A percentile compares a stretch with the other conserved stretches of the same genome.
These are phyloP conservation scores for Muricea muricata DNA, from an alignment of 92 coral and sea anemone species.

Conservation along the genomic window DNA sequence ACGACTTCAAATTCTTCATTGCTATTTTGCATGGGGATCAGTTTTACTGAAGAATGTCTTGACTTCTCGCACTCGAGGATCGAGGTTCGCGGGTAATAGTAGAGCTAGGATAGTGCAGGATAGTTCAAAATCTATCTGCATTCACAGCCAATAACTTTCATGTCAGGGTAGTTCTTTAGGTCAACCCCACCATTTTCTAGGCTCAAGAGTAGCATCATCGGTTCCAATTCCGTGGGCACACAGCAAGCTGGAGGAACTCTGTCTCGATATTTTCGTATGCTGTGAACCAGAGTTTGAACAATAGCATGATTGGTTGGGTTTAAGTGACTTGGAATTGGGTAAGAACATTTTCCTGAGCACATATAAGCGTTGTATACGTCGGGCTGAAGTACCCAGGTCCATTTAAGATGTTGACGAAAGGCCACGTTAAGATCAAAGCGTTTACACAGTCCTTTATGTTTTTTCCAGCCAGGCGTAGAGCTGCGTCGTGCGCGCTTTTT, in stretches of 20 bases:
- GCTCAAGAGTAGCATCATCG: slow-evolving; percentile 73
- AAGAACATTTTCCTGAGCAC: slow-evolving; percentile 86
- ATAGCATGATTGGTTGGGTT: slow-evolving; percentile 97
- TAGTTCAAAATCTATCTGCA: slow-evolving; percentile 67
- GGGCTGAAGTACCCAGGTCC: slow-evolving; percentile 90
- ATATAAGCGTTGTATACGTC: slow-evolving; percentile 75
- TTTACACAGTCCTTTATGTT: slow-evolving; percentile 47
- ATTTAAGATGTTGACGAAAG: slow-evolving; percentile 80
- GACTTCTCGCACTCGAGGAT: neutral
- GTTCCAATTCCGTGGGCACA: slow-evolving; percentile 77
- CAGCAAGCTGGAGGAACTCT: slow-evolving; percentile 87
- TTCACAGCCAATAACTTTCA: slow-evolving; percentile 94
- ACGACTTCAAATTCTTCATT: neutral
- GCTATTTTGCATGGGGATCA: neutral
- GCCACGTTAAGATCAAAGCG: slow-evolving; percentile 80
- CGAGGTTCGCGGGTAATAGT: neutral
- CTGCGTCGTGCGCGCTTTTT: slow-evolving; percentile 75
- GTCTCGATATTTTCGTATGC: slow-evolving; percentile 47
- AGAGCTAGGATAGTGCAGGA: neutral
- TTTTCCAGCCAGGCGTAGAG: neutral
- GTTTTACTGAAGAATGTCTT: neutral
- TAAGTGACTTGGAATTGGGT: slow-evolving; percentile 85
- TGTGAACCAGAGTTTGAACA: slow-evolving; percentile 89
- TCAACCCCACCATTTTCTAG: slow-evolving; percentile 62
- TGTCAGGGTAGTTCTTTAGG: slow-evolving; percentile 77